Base-by-base conservation (phyloP, 2,888 invertebrate species). In the Cerastis rubricosa region DNA sequence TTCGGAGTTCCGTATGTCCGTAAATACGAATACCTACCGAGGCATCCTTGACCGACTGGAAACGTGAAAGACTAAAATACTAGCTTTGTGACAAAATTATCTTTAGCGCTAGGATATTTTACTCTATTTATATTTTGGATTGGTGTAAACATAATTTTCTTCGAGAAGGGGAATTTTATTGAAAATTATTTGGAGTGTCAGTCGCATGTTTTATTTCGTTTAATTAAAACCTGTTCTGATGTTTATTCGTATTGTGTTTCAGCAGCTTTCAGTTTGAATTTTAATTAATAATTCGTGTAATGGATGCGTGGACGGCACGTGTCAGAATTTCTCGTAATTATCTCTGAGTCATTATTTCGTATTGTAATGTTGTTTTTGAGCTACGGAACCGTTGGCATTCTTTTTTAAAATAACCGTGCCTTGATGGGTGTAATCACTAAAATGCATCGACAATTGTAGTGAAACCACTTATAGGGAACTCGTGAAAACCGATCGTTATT, bases 11-110 rank as follows among this genome's bases (percentile, higher is more conserved):
- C 80, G 86, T 85, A 88, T 78, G 85, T 86, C 81, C 78, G 84
- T 87, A 81, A 83, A 86, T 85, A 87, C 54, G 51, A 49, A n/a
- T n/a, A n/a, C n/a, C 59, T 67, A 73, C 74, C 54, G 54, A 45
- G 64, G 71, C 80, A 92, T 92, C 92, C 92, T 93, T 93, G 93
- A 92, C 92, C 93, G 87, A 89, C 71, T 89, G 84, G 87, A 89
- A 88, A 86, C 83, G 85, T 85, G 47, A 17, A 63, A 57, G 47
- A 81, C 76, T 59, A 59, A 83, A 86, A 88, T 78, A 86, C 61
- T 72, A 70, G 57, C 4, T 25, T 35, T 29, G 40, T 47, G 70
- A 57, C 73, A 74, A 70, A 81, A 74, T 78, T 76, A 72, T 71
- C 17, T 17, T 63, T 49, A 86, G 76, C 25, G 63, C 2, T 25